A percentile compares a stretch with the other conserved stretches of the same genome.
These are phyloP conservation scores for Tethea ocularis DNA, from an alignment of 2,888 invertebrate genomes.

Conservation along the genomic window DNA sequence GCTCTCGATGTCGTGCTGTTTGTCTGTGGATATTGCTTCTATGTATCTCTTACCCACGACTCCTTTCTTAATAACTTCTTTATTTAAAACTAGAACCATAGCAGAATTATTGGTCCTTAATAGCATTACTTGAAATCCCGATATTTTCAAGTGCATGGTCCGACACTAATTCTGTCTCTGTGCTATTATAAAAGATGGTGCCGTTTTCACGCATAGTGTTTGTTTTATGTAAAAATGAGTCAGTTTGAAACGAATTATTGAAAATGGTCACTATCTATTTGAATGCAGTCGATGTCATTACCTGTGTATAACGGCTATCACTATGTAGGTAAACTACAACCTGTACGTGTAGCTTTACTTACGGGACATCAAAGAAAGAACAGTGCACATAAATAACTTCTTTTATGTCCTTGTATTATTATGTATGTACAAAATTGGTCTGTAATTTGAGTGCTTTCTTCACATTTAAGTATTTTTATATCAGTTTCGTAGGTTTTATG, in stretches of 20 bases:
- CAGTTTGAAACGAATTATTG: conserved; percentile 29
- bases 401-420: conserved; percentile 27
- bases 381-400: conserved; percentile 16
- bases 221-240: conserved; percentile 18
- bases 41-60: conserved; percentile 62
- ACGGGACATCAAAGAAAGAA: conserved; percentile 39
- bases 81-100: not conserved
- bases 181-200: conserved; percentile 56
- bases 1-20: conserved; percentile 79
- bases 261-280: conserved; percentile 53
- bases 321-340: conserved; percentile 32
- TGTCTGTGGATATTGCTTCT: conserved; percentile 77
- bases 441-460: conserved; percentile 19
- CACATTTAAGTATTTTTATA: not conserved
- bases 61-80: conserved; percentile 34
- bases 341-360: conserved; percentile 35
- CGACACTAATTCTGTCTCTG: conserved; percentile 50
- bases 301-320: conserved; percentile 35
- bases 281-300: conserved; percentile 59
- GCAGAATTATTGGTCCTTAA: not conserved
- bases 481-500: not conserved
- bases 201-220: conserved; percentile 47
- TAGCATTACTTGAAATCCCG: conserved; percentile 20
- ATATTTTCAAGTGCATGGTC: conserved; percentile 58
- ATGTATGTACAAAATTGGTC: conserved; percentile 30